These are phyloP conservation scores for Papilio helenus DNA, from an alignment of 1,140 invertebrate genomes.

Conservation along the genomic window DNA sequence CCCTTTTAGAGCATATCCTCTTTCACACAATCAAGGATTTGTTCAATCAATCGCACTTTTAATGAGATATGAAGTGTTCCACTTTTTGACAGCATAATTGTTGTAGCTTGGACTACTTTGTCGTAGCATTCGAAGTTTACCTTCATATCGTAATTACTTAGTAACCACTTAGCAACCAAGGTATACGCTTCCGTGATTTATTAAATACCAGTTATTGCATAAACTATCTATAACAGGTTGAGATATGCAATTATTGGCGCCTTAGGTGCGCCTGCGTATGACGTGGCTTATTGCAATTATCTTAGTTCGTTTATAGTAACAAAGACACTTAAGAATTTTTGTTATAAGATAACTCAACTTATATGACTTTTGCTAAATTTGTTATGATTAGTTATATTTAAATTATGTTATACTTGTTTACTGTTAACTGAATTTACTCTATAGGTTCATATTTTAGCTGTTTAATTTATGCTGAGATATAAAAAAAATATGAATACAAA, in stretches of 20 bases:
- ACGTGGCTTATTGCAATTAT: not conserved
- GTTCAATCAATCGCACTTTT: too few relatives aligned
- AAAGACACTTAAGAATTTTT: not conserved
- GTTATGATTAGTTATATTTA: too few relatives aligned
- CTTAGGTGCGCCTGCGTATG: constrained; percentile 15
- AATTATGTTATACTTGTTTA: too few relatives aligned
- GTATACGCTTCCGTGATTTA: constrained; percentile 12
- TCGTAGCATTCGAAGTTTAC: not conserved
- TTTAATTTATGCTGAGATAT: too few relatives aligned
- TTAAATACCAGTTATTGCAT: constrained; percentile 16
- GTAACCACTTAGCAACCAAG: not conserved
- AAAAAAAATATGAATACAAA: too few relatives aligned
- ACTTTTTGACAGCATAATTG: not conserved
- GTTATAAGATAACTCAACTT: too few relatives aligned
- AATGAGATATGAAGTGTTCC: not conserved
- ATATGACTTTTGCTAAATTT: too few relatives aligned
- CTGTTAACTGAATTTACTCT: too few relatives aligned
- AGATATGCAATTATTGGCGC: constrained; percentile 16
- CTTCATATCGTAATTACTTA: not conserved
- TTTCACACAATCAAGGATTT: too few relatives aligned
- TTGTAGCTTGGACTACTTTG: not conserved
- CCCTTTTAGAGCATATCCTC: too few relatives aligned
- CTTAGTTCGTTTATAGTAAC: not conserved
- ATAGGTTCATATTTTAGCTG: too few relatives aligned
- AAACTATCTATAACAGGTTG: not conserved